These are phyloP conservation scores for Aradus depressus DNA, from an alignment of 2,888 invertebrate genomes.

Conservation along the genomic window DNA sequence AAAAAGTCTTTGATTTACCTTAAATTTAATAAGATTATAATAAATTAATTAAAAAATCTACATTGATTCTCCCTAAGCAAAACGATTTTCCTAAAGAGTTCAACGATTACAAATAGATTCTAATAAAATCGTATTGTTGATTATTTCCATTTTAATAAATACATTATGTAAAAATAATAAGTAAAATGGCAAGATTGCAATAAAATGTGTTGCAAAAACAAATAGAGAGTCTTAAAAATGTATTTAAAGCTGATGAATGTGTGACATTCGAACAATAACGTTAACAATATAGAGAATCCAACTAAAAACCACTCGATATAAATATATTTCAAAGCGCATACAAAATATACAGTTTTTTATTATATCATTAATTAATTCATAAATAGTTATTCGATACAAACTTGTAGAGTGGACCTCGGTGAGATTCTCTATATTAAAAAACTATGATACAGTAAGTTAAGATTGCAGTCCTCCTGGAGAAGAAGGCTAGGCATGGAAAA, in stretches of 20 bases:
- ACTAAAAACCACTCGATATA: no score
- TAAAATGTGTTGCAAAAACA: constrained; percentile 5
- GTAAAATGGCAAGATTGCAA: neutral
- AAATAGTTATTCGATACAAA: no score
- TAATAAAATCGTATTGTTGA: constrained; percentile 2
- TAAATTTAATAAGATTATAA: constrained; percentile 8
- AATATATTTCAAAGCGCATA: constrained; percentile 11
- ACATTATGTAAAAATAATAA: neutral
- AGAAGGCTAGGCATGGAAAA: no score
- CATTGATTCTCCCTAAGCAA: constrained; percentile 14
- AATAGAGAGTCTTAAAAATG: constrained; percentile 11
- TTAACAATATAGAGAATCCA: no score
- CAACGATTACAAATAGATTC: constrained; percentile 11
- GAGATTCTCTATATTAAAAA: no score
- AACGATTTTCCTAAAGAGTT: constrained; percentile 16
- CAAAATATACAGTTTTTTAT: no score
- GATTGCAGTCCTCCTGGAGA: no score
- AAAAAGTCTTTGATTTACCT: constrained; percentile 18
- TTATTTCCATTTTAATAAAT: no score
- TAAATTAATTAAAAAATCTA: constrained; percentile 6
- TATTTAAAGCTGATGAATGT: constrained; percentile 17
- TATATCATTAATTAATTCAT: no score
- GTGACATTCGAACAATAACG: constrained; percentile 10
- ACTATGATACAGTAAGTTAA: no score
- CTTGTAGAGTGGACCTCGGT: no score